Evolutionary conservation across 2,888 invertebrate genomes (phyloP).

Genomic region (Dicranocentrus wangi): DNA sequence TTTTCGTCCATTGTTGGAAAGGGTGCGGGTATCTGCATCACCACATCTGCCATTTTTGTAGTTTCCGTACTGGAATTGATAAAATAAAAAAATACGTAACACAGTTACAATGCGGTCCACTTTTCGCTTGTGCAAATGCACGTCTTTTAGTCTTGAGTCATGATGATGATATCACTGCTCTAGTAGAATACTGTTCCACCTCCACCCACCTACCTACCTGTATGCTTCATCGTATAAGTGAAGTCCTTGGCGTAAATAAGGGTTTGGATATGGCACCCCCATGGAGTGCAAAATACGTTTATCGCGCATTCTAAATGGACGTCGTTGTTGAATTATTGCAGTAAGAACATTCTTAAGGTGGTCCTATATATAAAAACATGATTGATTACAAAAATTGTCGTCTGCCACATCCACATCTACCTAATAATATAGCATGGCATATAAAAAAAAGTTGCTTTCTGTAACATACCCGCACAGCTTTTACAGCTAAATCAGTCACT

Average conservation of each 20-base stretch:
- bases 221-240: conserved; percentile 64
- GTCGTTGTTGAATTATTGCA: conserved; percentile 59
- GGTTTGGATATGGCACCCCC: conserved; percentile 68
- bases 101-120: too few relatives aligned
- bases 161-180: too few relatives aligned
- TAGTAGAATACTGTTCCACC: too few relatives aligned
- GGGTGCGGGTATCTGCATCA: conserved; percentile 66
- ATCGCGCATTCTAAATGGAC: conserved; percentile 64
- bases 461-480: conserved; percentile 51
- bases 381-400: too few relatives aligned
- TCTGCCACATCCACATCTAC: too few relatives aligned
- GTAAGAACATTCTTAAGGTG: conserved; percentile 60
- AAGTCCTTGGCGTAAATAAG: conserved; percentile 65
- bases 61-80: conserved; percentile 62
- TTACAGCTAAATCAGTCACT: conserved; percentile 49
- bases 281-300: conserved; percentile 60
- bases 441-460: neutral
- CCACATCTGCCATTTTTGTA: conserved; percentile 66
- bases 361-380: conserved; percentile 36
- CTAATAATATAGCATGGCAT: neutral
- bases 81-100: neutral
- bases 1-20: conserved; percentile 64
- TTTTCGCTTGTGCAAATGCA: too few relatives aligned
- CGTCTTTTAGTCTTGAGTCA: too few relatives aligned
- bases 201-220: conserved; percentile 53